These are phyloP conservation scores for Halcyon leucocephala DNA, from an alignment of 2,797 vertebrate species.

Conservation along the genomic window DNA sequence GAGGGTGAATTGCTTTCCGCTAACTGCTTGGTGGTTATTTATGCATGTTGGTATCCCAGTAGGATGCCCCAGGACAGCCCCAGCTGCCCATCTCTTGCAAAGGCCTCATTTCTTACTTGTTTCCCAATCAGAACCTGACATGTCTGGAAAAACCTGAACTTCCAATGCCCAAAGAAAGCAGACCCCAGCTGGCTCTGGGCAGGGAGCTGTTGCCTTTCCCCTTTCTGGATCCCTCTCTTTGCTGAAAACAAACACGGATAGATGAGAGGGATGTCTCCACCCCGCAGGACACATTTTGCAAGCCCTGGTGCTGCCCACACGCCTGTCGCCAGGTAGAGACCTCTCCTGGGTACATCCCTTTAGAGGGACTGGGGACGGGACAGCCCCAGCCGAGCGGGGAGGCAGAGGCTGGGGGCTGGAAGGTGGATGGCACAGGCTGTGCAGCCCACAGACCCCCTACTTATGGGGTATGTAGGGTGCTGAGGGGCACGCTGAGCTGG, in stretches of 20 bases:
- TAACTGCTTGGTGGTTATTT: background rate
- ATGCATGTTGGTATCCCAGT: rapidly evolving
- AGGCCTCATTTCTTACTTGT: background rate
- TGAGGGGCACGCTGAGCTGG: background rate
- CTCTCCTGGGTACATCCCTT: background rate
- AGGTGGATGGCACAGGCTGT: background rate
- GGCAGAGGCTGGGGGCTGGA: background rate
- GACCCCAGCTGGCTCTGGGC: background rate
- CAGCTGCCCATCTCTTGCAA: background rate
- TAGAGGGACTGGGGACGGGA: background rate
- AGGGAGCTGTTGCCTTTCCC: background rate
- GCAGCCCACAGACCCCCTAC: background rate
- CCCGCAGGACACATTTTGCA: background rate
- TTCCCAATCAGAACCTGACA: background rate
- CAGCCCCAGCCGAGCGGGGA: background rate
- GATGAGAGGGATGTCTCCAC: background rate
- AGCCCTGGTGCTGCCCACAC: background rate
- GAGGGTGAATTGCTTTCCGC: rapidly evolving
- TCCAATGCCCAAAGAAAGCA: background rate
- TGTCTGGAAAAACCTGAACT: background rate
- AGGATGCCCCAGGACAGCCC: background rate
- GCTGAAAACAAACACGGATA: background rate
- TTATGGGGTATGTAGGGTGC: background rate
- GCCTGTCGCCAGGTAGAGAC: background rate
- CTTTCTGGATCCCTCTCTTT: background rate